These are phyloP conservation scores for Synergus gifuensis DNA, from an alignment of 2,888 invertebrate genomes.

Conservation along the genomic window DNA sequence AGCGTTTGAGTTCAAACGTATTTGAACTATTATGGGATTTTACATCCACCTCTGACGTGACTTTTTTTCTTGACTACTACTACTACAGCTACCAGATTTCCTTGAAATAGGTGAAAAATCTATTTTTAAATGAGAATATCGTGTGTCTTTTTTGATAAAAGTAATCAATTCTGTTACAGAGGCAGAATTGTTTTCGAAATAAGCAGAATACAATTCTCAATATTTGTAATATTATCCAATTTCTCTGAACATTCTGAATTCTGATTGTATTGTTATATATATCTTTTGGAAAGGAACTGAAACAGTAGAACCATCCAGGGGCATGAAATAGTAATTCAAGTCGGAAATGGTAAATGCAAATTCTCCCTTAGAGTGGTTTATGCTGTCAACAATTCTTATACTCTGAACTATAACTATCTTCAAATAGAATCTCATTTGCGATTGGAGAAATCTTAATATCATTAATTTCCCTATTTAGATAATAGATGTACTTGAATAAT, in stretches of 20 bases:
- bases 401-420: conserved; percentile 6
- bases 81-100: neutral
- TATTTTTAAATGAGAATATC: neutral
- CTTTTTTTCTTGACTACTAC: neutral
- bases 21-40: conserved; percentile 19
- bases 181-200: neutral
- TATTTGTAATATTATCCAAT: conserved; percentile 8
- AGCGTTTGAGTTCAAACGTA: conserved; percentile 17
- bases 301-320: conserved; percentile 23
- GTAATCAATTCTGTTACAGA: too few species aligned
- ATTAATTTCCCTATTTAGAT: neutral
- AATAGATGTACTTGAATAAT: neutral
- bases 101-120: neutral
- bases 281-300: conserved; percentile 17
- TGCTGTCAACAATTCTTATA: conserved; percentile 21
- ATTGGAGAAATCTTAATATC: neutral
- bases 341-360: conserved; percentile 34
- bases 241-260: conserved; percentile 13
- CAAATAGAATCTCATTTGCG: conserved; percentile 3
- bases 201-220: neutral
- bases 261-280: conserved; percentile 35
- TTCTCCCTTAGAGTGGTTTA: conserved; percentile 27
- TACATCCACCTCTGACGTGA: conserved; percentile 29
- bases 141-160: too few species aligned
- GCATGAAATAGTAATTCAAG: conserved; percentile 23